Base-by-base conservation (phyloP, 2,888 invertebrate species). In the Cheilosia grossa region DNA sequence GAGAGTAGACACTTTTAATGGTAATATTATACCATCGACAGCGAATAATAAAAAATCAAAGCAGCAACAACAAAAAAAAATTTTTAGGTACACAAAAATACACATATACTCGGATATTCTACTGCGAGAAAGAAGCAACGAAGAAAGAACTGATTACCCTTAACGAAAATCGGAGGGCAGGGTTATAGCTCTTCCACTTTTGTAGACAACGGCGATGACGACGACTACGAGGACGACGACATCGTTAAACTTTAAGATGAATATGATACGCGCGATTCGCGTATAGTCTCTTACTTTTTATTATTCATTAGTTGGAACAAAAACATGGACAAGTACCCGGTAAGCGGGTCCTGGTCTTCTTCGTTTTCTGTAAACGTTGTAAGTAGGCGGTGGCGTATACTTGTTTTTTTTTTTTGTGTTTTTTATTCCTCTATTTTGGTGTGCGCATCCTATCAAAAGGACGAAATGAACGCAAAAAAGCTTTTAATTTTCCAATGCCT, bases 401-500 rank as follows among this genome's bases (percentile, higher is more conserved):
- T 53, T 27, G 24, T 6, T 42, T 51, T 74, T 64, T 44, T 44
- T 49, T 37, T 15, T 40, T 37, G 49, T n/a, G 3, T 37, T 13
- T 21, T 9, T 6, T 13, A 3, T 24, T 15, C 24, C 51, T 75
- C 69, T 70, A 51, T 82, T 73, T 51, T 79, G n/a, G n/a, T 17
- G 53, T 3, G 37, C 66, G 56, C 61, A 66, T 54, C 73, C 30
- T 79, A 77, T 82, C 4, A 17, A 53, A 17, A 21, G 4, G 15
- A 33, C 1, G 27, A 70, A 40, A 67, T 63, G 73, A 82, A 73
- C 67, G 73, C 59, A 82, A 82, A 82, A 51, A 82, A 82, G 82
- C 82, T 82, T 82, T 82, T 82, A 82, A 82, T 82, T 82, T 82
- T 82, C 73, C 78, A 82, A 73, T 73, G 82, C 82, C 66, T 82